phyloP scores from a whole-genome alignment of 2,888 invertebrate species.

The Phaonia tiefii region DNA sequence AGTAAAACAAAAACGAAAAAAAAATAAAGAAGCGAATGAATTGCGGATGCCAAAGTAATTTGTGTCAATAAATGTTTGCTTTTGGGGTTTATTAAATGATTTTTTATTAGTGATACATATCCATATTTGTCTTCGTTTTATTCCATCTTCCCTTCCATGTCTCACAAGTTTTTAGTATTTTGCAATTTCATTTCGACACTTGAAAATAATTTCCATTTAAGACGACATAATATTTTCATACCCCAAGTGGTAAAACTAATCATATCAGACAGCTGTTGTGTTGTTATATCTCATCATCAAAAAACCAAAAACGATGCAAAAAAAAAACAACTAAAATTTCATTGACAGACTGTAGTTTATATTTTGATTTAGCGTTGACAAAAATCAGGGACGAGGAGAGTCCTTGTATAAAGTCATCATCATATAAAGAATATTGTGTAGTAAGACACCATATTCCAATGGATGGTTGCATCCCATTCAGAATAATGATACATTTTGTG shows the following conservation, averaged over 20 bases:
- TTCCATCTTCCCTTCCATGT: constrained; percentile 4
- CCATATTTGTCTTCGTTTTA: not conserved
- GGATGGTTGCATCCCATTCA: constrained; percentile 1
- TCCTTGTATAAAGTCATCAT: constrained; percentile 7
- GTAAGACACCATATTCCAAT: not conserved
- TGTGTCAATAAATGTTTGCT: constrained; percentile 74
- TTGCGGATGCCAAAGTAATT: constrained; percentile 70
- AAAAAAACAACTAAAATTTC: too few species aligned
- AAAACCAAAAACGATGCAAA: not conserved
- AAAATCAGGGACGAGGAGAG: not conserved
- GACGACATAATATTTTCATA: constrained; percentile 65
- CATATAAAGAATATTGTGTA: not conserved
- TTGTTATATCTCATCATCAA: not conserved
- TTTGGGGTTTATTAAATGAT: constrained; percentile 61
- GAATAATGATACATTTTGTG: constrained; percentile 41
- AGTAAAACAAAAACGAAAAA: not conserved
- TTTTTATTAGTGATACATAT: constrained; percentile 10
- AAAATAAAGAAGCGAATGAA: not conserved
- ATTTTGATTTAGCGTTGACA: not conserved
- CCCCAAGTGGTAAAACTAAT: constrained; percentile 1
- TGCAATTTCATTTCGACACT: constrained; percentile 9
- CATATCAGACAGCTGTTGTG: constrained; percentile 1
- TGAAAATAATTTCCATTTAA: constrained; percentile 11
- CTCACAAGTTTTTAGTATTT: constrained; percentile 18
- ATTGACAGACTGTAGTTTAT: constrained; percentile 26